Percentiles rank a stretch among this genome's conserved stretches.
Evolutionary conservation across 2,113 vertebrate species (phyloP).

Genomic region (Cyphomyrus plagiostoma): DNA sequence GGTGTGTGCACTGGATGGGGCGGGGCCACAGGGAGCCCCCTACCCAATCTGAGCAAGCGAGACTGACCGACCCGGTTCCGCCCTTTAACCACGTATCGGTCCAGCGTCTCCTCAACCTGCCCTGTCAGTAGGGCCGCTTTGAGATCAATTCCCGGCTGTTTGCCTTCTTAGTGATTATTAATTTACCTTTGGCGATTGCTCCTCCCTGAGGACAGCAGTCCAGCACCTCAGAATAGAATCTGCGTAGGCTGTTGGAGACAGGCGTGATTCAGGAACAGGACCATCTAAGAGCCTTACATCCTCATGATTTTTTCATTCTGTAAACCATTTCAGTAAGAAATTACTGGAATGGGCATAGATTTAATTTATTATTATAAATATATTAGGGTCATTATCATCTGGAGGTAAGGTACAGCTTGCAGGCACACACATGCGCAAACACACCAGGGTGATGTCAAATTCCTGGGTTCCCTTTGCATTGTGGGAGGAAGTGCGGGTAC

Average conservation of each 20-base stretch:
- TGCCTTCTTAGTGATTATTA: background rate
- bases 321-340: background rate
- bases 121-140: background rate
- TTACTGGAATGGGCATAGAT: background rate
- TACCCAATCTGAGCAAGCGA: background rate
- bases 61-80: background rate
- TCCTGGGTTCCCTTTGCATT: background rate
- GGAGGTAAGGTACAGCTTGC: background rate
- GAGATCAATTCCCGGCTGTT: background rate
- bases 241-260: background rate
- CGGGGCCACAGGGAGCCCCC: background rate
- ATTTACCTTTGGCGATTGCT: background rate
- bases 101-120: background rate
- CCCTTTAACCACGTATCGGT: background rate
- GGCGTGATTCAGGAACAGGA: background rate
- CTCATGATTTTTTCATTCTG: background rate
- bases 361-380: background rate
- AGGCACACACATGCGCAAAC: background rate
- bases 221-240: slow-evolving; percentile 1
- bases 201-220: background rate
- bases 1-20: background rate
- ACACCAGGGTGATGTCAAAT: background rate
- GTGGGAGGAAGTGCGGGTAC: background rate
- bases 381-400: background rate
- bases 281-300: background rate